Percentiles rank a stretch among this genome's conserved stretches.
phyloP scores from a whole-genome alignment of 2,113 vertebrate genomes.

The Pangasianodon hypophthalmus region DNA sequence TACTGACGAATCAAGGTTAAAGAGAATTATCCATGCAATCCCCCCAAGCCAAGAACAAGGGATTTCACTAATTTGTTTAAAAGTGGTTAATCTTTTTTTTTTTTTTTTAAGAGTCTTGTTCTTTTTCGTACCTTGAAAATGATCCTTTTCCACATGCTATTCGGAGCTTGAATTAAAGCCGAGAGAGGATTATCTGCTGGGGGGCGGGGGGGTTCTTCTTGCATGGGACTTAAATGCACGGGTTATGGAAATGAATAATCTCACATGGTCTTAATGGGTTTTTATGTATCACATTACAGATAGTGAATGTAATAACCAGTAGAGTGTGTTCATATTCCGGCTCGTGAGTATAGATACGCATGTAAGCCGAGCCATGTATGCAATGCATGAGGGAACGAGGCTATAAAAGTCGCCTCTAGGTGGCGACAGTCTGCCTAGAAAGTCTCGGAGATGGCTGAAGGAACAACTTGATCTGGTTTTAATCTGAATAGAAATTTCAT shows the following conservation, averaged over 20 bases:
- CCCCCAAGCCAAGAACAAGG: conserved; percentile 53
- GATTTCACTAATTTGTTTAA: conserved; percentile 64
- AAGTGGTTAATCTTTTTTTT: conserved; percentile 32
- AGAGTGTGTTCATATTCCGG: background rate
- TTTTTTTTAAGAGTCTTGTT: background rate
- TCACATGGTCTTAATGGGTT: conserved; percentile 8
- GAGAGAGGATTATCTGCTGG: conserved; percentile 47
- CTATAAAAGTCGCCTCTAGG: conserved; percentile 71
- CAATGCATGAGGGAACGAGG: conserved; percentile 1
- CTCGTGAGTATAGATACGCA: conserved; percentile 41
- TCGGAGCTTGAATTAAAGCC: conserved; percentile 34
- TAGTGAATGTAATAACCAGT: background rate
- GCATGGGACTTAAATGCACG: background rate
- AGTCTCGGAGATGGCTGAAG: background rate
- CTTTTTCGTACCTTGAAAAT: conserved; percentile 47
- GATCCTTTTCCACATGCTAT: conserved; percentile 56
- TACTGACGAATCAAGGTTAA: conserved; percentile 74
- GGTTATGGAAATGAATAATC: conserved; percentile 18
- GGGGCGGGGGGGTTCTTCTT: background rate
- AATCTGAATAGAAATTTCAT: background rate
- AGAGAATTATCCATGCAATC: conserved; percentile 68
- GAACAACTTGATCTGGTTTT: background rate
- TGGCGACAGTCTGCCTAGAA: conserved; percentile 75
- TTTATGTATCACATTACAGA: background rate
- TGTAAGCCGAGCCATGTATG: background rate